Evolutionary conservation across 2,888 invertebrate genomes (phyloP).

Genomic region (Pherbina coryleti): DNA sequence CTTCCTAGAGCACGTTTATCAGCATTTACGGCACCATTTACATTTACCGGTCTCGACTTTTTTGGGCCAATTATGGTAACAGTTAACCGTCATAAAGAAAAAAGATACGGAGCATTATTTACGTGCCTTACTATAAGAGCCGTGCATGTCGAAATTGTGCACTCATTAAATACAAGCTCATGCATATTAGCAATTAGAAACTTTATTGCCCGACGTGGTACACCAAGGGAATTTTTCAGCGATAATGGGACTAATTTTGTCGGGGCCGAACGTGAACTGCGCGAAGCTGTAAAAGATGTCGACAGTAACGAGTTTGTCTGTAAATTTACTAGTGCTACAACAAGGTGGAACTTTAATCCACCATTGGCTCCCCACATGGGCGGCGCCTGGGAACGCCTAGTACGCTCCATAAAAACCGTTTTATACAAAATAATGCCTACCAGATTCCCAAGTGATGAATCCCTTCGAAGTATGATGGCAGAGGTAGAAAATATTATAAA

Average conservation of each 20-base stretch:
- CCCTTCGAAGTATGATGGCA: slow-evolving; percentile 32
- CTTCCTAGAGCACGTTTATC: slow-evolving; percentile 17
- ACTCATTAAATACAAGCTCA: background rate
- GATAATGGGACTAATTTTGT: slow-evolving; percentile 31
- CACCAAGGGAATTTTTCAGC: background rate
- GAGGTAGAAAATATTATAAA: slow-evolving; percentile 40
- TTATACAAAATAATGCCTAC: slow-evolving; percentile 14
- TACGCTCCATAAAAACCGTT: slow-evolving; percentile 29
- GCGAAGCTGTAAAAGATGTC: slow-evolving; percentile 29
- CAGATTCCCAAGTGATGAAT: slow-evolving; percentile 37
- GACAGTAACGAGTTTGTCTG: background rate
- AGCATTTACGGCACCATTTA: slow-evolving; percentile 21
- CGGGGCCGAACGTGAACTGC: slow-evolving; percentile 30
- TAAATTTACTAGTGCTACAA: slow-evolving; percentile 23
- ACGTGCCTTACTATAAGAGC: slow-evolving; percentile 5
- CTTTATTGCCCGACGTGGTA: background rate
- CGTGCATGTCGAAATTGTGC: slow-evolving; percentile 17
- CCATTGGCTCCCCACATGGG: slow-evolving; percentile 28
- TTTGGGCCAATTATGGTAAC: slow-evolving; percentile 24
- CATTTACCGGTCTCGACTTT: slow-evolving; percentile 21
- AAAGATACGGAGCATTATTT: slow-evolving; percentile 21
- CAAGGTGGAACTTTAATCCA: slow-evolving; percentile 38
- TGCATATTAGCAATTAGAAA: background rate
- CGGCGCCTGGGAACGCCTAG: slow-evolving; percentile 41
- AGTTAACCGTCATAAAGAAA: slow-evolving; percentile 28